Percentiles rank a stretch among this genome's conserved stretches.
Conservation (phyloP, 2,888 invertebrate species). For the Cepaea hortensis region DNA sequence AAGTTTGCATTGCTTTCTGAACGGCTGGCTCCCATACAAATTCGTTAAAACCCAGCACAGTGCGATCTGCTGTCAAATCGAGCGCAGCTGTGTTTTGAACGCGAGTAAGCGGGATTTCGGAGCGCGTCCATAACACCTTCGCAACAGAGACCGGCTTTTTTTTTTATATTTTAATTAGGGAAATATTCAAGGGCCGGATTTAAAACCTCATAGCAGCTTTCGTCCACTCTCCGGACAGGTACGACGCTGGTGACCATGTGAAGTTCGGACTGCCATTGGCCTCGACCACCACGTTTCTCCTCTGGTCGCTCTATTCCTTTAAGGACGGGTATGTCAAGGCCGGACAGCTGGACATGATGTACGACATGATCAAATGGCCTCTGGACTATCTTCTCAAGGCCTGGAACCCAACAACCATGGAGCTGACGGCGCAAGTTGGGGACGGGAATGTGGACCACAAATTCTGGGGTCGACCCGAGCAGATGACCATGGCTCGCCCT, state of each 20-base stretch:
- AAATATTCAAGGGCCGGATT: too few relatives aligned
- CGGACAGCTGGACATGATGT: constrained; percentile 60
- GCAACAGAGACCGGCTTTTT: too few relatives aligned
- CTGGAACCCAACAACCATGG: constrained; percentile 43
- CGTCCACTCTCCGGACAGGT: background rate
- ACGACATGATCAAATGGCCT: constrained; percentile 78
- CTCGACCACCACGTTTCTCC: constrained; percentile 55
- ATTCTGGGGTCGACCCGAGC: constrained; percentile 82
- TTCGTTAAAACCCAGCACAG: too few relatives aligned
- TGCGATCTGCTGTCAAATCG: too few relatives aligned
- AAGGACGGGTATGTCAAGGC: constrained; percentile 58
- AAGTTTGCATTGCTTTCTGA: too few relatives aligned
- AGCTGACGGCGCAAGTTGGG: constrained; percentile 55
- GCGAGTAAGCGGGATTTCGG: too few relatives aligned
- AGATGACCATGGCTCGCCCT: constrained; percentile 79
- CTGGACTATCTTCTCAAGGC: constrained; percentile 80
- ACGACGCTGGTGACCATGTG: constrained; percentile 61
- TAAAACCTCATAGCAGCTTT: too few relatives aligned
- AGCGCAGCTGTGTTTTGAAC: too few relatives aligned
- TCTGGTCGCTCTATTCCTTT: constrained; percentile 58
- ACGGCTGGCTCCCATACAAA: too few relatives aligned
- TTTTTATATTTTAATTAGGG: too few relatives aligned
- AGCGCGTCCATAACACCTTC: too few relatives aligned
- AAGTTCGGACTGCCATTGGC: constrained; percentile 64
- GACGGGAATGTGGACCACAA: constrained; percentile 79